These are phyloP conservation scores for Drosophila pectinifera DNA, from an alignment of 1,140 invertebrate genomes.

Conservation along the genomic window DNA sequence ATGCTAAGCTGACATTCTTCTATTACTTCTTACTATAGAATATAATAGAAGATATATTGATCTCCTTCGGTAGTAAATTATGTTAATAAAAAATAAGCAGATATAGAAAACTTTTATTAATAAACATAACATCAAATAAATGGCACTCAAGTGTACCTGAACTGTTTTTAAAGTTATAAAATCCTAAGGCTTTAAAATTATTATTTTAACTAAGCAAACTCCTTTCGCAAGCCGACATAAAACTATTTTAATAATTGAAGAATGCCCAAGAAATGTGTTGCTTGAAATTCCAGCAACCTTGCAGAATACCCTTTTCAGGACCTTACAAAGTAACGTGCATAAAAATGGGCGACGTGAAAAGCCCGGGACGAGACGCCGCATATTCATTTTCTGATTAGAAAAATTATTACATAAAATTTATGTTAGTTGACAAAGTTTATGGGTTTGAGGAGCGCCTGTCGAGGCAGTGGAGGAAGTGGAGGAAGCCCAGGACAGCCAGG, in stretches of 20 bases:
- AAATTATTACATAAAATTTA: conserved; percentile 82
- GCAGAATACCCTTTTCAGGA: not conserved
- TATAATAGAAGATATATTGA: no score
- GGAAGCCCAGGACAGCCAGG: not conserved
- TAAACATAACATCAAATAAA: no score
- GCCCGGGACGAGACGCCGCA: conserved; percentile 6
- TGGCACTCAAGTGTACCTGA: no score
- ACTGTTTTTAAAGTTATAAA: no score
- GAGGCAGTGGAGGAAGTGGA: not conserved
- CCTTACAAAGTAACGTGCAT: not conserved
- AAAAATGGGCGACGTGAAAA: not conserved
- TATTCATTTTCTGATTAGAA: conserved; percentile 79
- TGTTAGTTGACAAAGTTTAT: conserved; percentile 75
- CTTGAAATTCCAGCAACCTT: not conserved
- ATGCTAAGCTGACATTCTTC: not conserved
- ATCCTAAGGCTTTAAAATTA: no score
- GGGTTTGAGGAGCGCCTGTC: not conserved
- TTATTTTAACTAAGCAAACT: no score
- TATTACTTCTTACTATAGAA: not conserved
- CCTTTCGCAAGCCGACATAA: no score
- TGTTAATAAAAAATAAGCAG: not conserved
- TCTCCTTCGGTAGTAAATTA: not conserved
- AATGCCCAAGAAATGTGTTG: not conserved
- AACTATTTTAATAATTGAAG: not conserved
- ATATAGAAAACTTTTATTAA: no score